These are phyloP conservation scores for Eristalis pertinax DNA, from an alignment of 2,888 invertebrate genomes.

Conservation along the genomic window DNA sequence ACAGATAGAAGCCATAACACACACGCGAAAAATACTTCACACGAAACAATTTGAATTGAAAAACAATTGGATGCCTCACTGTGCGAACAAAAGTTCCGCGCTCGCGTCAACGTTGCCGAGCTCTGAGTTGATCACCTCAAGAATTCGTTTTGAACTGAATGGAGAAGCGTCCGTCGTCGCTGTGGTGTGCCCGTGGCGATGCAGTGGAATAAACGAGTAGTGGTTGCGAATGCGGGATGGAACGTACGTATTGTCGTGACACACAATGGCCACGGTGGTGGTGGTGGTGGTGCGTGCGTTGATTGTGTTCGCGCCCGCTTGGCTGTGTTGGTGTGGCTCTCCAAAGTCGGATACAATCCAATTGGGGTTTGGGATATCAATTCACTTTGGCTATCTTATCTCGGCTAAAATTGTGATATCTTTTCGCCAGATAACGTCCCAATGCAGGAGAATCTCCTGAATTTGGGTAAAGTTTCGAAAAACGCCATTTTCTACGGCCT, in stretches of 20 bases:
- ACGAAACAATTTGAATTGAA: conserved; percentile 6
- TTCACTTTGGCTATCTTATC: conserved; percentile 32
- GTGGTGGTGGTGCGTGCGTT: conserved; percentile 27
- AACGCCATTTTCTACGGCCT: not conserved
- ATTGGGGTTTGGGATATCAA: conserved; percentile 22
- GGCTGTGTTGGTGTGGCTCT: conserved; percentile 8
- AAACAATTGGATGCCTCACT: conserved; percentile 30
- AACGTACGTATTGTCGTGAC: conserved; percentile 35
- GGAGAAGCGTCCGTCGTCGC: conserved; percentile 29
- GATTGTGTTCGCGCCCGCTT: conserved; percentile 11
- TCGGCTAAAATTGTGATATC: conserved; percentile 19
- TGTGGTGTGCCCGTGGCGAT: conserved; percentile 29
- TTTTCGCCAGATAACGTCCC: not conserved
- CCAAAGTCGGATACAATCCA: not conserved
- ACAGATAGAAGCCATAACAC: conserved; percentile 18
- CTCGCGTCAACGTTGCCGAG: not conserved
- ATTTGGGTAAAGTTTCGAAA: not conserved
- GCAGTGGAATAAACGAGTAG: conserved; percentile 34
- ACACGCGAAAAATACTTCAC: not conserved
- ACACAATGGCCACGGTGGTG: conserved; percentile 6
- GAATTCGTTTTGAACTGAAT: conserved; percentile 62
- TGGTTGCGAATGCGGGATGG: conserved; percentile 45
- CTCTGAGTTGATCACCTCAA: conserved; percentile 60
- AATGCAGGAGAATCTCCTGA: not conserved
- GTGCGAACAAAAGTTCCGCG: not conserved